phyloP scores from a whole-genome alignment of 2,888 invertebrate genomes.

The Orthonychiurus folsomi region DNA sequence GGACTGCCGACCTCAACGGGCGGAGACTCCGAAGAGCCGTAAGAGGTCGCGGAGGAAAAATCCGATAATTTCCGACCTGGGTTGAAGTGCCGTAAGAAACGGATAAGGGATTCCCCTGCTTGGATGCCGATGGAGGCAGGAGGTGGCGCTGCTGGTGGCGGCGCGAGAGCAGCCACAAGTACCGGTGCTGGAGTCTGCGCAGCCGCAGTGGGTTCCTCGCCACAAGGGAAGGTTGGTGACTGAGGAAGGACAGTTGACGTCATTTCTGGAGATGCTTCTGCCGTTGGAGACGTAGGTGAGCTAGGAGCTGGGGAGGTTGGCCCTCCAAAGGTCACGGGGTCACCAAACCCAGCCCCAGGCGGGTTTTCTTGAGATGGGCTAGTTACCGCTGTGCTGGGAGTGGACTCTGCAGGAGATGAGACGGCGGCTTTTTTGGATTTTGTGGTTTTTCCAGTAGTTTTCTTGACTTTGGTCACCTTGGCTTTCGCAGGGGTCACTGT shows the following conservation, averaged over 20 bases:
- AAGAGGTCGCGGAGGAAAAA: conserved; percentile 35
- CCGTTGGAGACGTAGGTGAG: conserved; percentile 40
- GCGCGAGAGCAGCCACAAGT: conserved; percentile 12
- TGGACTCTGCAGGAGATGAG: conserved; percentile 53
- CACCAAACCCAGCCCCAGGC: conserved; percentile 50
- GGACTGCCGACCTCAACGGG: conserved; percentile 37
- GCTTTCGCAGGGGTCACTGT: conserved; percentile 46
- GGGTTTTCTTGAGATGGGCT: conserved; percentile 42
- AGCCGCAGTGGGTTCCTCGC: no score
- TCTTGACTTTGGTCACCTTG: conserved; percentile 12
- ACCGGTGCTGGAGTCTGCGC: background rate
- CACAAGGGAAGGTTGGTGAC: background rate
- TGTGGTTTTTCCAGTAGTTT: conserved; percentile 11
- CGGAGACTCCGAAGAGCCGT: conserved; percentile 35
- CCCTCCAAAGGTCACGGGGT: conserved; percentile 45
- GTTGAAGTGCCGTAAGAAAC: conserved; percentile 31
- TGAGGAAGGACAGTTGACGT: no score
- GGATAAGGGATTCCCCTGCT: conserved; percentile 37
- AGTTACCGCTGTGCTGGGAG: conserved; percentile 50
- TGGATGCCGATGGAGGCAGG: conserved; percentile 38
- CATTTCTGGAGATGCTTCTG: conserved; percentile 49
- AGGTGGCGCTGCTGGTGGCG: conserved; percentile 20
- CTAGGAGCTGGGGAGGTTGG: conserved; percentile 14
- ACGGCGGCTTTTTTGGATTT: conserved; percentile 45
- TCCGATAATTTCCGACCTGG: conserved; percentile 39